phyloP scores from a whole-genome alignment of 2,888 invertebrate genomes.

The Aphodius granarius region DNA sequence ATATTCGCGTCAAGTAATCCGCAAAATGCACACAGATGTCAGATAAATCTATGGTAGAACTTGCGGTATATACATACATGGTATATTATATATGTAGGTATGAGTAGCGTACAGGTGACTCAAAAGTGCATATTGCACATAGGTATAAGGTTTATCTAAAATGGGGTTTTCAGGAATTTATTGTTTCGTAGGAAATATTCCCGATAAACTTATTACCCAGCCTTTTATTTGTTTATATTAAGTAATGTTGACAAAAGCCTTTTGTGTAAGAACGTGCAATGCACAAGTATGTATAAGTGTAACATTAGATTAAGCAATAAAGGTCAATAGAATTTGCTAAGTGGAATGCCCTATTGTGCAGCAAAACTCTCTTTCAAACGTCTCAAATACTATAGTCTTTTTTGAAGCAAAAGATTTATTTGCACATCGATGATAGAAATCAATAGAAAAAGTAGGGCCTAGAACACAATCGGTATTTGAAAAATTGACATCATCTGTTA shows the following conservation, averaged over 20 bases:
- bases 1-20: neutral
- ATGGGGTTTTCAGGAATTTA: neutral
- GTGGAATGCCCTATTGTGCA: too few relatives aligned
- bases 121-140: neutral
- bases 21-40: neutral
- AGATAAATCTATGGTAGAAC: neutral
- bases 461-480: neutral
- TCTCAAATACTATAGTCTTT: too few relatives aligned
- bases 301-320: too few relatives aligned
- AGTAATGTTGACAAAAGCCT: too few relatives aligned
- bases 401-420: too few relatives aligned
- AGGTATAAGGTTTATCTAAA: neutral
- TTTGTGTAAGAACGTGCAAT: too few relatives aligned
- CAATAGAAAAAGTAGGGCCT: neutral
- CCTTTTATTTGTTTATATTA: too few relatives aligned
- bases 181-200: neutral
- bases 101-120: neutral
- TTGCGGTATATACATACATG: neutral
- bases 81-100: neutral
- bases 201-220: neutral
- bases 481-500: neutral
- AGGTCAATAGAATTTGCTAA: too few relatives aligned
- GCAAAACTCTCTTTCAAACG: too few relatives aligned
- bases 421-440: neutral
- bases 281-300: too few relatives aligned